Base-by-base conservation (phyloP, 1,140 invertebrate genomes). In the Vollenhovia emeryi region DNA sequence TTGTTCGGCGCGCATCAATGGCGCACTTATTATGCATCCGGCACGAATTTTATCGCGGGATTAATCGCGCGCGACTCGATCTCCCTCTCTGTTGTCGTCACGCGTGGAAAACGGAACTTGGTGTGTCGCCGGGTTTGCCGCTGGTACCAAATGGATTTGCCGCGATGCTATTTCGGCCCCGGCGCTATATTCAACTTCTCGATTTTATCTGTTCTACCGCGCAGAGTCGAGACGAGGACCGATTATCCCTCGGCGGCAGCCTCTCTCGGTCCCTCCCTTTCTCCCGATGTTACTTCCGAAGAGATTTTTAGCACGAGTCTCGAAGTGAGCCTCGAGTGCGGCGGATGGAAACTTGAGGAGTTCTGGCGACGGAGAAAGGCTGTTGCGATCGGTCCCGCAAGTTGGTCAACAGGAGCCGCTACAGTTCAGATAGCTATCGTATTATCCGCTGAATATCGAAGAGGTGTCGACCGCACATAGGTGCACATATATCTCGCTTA, bases 371-470 rank as follows among this genome's bases (percentile, higher is more conserved):
- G 52, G 59, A 48, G 79, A 48, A 59, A 66, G 48, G 50, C 43
- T 52, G 57, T 73, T 50, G 43, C 52, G 30, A 21, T 84, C 68
- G 36, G 24, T 18, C 33, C 21, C 21, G 15, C 43, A 27, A 64
- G 64, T 82, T 52, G 59, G n/a, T 40, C 40, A 27, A 40, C 48
- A 66, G 30, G 73, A 83, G 33, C 21, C 74, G 83, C 78, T 59
- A 43, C 45, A 13, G 3, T 33, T 4, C 15, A 33, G 27, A 57
- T 52, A 60, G 24, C 30, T 27, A 57, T 36, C 36, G 30, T n/a
- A 11, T 45, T 15, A 36, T 79, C 30, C 8, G n/a, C 36, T 21
- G 50, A 71, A 59, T 43, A 45, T 57, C 66, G 6, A 73, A 71
- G 24, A 71, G 11, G 8, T 24, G 13, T 71, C 11, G 40, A 82